Percentiles rank a stretch among this genome's conserved stretches.
Evolutionary conservation across 1,140 invertebrate species (phyloP).

Genomic region (Achatina immaculata): DNA sequence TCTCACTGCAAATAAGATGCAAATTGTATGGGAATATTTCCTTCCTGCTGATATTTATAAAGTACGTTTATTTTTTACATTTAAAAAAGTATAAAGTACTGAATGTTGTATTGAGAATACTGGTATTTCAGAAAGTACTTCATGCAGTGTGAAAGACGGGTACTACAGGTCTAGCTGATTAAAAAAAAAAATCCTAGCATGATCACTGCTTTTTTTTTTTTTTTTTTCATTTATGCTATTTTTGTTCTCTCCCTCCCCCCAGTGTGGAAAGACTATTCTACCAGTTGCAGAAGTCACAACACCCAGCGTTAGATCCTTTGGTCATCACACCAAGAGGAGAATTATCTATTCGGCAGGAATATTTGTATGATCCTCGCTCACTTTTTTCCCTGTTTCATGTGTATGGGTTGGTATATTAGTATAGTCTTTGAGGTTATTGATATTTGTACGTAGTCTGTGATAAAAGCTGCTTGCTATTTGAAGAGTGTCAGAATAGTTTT

Average conservation of each 20-base stretch:
- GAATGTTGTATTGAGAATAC: too few species aligned
- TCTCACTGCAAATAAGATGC: too few species aligned
- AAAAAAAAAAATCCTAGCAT: too few species aligned
- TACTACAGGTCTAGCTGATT: too few species aligned
- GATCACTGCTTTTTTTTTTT: too few species aligned
- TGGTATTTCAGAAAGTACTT: too few species aligned
- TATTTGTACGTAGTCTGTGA: background rate
- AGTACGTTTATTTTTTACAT: too few species aligned
- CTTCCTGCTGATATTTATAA: too few species aligned
- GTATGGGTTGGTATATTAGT: slow-evolving; percentile 79
- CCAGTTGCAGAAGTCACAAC: slow-evolving; percentile 83
- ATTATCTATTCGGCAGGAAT: slow-evolving; percentile 83
- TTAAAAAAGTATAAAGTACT: too few species aligned
- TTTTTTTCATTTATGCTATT: too few species aligned
- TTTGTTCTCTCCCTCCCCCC: slow-evolving; percentile 66
- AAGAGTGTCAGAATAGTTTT: background rate
- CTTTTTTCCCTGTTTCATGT: slow-evolving; percentile 87
- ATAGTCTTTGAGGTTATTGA: background rate
- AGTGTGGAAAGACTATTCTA: slow-evolving; percentile 89
- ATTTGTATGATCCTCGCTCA: slow-evolving; percentile 81
- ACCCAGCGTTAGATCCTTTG: slow-evolving; percentile 86
- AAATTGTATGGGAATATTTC: too few species aligned
- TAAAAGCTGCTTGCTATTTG: background rate
- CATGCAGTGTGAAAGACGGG: too few species aligned
- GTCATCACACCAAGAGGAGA: slow-evolving; percentile 79